A percentile compares a stretch with the other conserved stretches of the same genome.
Conservation (phyloP, 2,797 vertebrate genomes). For the Gadopsis bispinosus region DNA sequence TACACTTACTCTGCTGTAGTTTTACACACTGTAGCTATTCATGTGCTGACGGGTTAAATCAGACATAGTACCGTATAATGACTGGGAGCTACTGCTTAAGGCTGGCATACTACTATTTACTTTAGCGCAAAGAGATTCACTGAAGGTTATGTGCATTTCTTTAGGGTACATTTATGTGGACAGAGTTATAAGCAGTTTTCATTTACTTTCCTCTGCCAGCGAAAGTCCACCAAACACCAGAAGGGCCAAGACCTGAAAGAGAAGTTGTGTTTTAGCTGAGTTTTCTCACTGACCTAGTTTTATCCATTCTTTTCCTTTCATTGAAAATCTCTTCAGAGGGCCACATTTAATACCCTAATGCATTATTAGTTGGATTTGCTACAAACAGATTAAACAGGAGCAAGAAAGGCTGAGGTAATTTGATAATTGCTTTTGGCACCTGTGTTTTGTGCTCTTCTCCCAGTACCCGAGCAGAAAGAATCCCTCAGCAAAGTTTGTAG, state of each 20-base stretch:
- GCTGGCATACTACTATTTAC: neutral
- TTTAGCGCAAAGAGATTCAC: neutral
- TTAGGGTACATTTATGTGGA: neutral
- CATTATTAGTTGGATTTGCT: conserved; percentile 81
- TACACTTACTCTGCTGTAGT: neutral
- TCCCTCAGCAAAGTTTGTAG: conserved; percentile 71
- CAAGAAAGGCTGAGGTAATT: conserved; percentile 79
- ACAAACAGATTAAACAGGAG: conserved; percentile 80
- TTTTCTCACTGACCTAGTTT: conserved; percentile 76
- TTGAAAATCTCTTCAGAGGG: conserved; percentile 70
- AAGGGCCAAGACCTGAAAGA: conserved; percentile 40
- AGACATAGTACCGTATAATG: neutral
- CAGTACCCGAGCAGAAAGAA: conserved; percentile 66
- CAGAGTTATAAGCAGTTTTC: conserved; percentile 9
- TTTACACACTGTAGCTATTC: neutral
- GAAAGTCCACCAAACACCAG: conserved; percentile 26
- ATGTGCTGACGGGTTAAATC: neutral
- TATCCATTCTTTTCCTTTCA: conserved; percentile 53
- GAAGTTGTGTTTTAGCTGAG: conserved; percentile 56
- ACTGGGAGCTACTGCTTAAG: neutral
- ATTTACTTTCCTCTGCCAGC: conserved; percentile 31
- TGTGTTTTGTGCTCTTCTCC: conserved; percentile 76
- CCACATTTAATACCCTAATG: conserved; percentile 74
- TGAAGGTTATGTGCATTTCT: conserved; percentile 29
- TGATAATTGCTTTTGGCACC: conserved; percentile 83